phyloP scores from a whole-genome alignment of 2,888 invertebrate species.

The Dorcus parallelipipedus region DNA sequence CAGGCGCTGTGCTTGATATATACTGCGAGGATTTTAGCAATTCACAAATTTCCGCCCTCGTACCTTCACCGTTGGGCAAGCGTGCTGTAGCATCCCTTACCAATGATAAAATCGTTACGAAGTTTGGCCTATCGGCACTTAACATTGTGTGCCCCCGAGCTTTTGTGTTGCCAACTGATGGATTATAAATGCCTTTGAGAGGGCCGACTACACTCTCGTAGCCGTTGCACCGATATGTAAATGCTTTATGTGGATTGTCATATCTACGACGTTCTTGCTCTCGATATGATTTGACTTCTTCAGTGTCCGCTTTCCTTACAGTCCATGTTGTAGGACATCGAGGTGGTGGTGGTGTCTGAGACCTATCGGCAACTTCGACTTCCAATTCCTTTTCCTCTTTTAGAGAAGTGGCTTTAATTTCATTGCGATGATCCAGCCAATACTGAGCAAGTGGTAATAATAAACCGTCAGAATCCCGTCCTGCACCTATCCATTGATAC shows the following conservation, averaged over 20 bases:
- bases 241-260: conserved; percentile 86
- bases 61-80: conserved; percentile 92
- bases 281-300: conserved; percentile 75
- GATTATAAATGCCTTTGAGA: conserved; percentile 74
- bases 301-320: conserved; percentile 71
- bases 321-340: conserved; percentile 79
- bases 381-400: conserved; percentile 32
- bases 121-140: conserved; percentile 79
- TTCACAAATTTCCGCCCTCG: conserved; percentile 86
- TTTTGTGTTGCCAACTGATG: conserved; percentile 56
- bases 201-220: conserved; percentile 35
- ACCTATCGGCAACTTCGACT: conserved; percentile 44
- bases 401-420: conserved; percentile 33
- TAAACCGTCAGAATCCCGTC: conserved; percentile 81
- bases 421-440: conserved; percentile 68
- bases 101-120: conserved; percentile 84
- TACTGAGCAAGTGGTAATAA: conserved; percentile 71
- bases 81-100: conserved; percentile 93
- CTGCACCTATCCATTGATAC: conserved; percentile 93
- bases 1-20: conserved; percentile 54
- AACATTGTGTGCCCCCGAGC: conserved; percentile 84
- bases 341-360: conserved; percentile 54
- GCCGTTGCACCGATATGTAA: conserved; percentile 71
- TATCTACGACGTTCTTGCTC: conserved; percentile 81
- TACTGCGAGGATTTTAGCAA: conserved; percentile 68